Base-by-base conservation (phyloP, 2,113 vertebrate species). In the Typhlomys cinereus region DNA sequence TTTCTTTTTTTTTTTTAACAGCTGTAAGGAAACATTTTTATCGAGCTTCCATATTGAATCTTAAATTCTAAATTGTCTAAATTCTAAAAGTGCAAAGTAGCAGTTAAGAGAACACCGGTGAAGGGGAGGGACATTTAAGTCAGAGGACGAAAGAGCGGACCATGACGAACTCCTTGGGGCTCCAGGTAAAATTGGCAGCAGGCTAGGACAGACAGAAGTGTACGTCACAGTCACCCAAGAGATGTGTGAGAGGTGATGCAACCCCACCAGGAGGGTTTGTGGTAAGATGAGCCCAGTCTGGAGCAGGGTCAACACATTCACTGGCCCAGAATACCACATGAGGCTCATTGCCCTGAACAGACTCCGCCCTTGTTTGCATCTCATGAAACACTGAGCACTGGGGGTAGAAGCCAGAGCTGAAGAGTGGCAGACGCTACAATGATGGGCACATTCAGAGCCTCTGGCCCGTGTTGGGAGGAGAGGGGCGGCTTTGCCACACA, bases 121-220 rank as follows among this genome's bases (percentile, higher is more conserved):
- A 36, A 64, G 4, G 13, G 17, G 57, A 46, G 18, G 34, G 8
- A 25, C 5, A 23, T 2, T 4, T 44, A 44, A 23, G 64, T 23
- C 15, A 20, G 41, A 36, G 69, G 41, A 7, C 54, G 23, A 12
- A 52, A 44, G 50, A 64, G 52, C 27, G 31, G 64, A 23, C 6
- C 1, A 1, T 3, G 1, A n/a, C 15, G 0, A 8, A 27, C 11
- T 9, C 20, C 36, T 31, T 2, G 5, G 18, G 29, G 18, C 36
- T 20, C 18, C 27, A 7, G 17, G 67, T 34, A 20, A 14, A 17
- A 27, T 8, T 2, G 31, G 11, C 5, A 8, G 4, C 41, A 20
- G 48, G 25, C 66, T 41, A 17, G 7, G 29, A 18, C 29, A 23
- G 54, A 8, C 54, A 18, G 15, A 57, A 57, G 54, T 6, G 48